Evolutionary conservation across 2,888 invertebrate genomes (phyloP).

Genomic region (Anthophora plumipes): DNA sequence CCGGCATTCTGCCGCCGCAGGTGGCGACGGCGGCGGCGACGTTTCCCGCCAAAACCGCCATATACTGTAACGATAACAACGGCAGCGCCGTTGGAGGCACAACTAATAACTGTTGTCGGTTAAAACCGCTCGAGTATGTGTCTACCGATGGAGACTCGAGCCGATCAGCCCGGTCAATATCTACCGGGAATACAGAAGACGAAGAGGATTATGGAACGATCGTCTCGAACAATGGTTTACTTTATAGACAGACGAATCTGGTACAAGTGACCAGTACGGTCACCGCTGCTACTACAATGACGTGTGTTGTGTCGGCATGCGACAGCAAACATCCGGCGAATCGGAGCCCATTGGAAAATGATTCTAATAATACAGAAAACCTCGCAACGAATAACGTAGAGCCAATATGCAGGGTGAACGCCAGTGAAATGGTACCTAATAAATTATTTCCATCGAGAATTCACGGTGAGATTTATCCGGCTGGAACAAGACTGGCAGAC

Average conservation of each 20-base stretch:
- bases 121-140: constrained; percentile 61
- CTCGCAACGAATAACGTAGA: constrained; percentile 18
- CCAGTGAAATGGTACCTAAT: constrained; percentile 49
- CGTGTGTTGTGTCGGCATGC: constrained; percentile 45
- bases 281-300: constrained; percentile 52
- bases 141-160: constrained; percentile 45
- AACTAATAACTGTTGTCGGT: constrained; percentile 63
- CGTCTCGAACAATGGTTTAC: constrained; percentile 57
- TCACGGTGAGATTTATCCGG: constrained; percentile 51
- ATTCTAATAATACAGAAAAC: constrained; percentile 32
- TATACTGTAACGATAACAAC: constrained; percentile 65
- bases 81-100: constrained; percentile 53
- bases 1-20: constrained; percentile 73
- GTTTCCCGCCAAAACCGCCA: constrained; percentile 75
- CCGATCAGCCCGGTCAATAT: constrained; percentile 41
- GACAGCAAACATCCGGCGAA: constrained; percentile 50
- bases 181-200: constrained; percentile 59
- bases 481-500: constrained; percentile 33
- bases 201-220: constrained; percentile 69
- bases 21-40: constrained; percentile 72
- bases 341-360: constrained; percentile 48
- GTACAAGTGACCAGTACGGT: constrained; percentile 51
- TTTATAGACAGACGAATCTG: constrained; percentile 57
- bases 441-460: constrained; percentile 65
- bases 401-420: constrained; percentile 48